Conservation (phyloP, 2,797 vertebrate genomes). For the Pseudochirops cupreus region DNA sequence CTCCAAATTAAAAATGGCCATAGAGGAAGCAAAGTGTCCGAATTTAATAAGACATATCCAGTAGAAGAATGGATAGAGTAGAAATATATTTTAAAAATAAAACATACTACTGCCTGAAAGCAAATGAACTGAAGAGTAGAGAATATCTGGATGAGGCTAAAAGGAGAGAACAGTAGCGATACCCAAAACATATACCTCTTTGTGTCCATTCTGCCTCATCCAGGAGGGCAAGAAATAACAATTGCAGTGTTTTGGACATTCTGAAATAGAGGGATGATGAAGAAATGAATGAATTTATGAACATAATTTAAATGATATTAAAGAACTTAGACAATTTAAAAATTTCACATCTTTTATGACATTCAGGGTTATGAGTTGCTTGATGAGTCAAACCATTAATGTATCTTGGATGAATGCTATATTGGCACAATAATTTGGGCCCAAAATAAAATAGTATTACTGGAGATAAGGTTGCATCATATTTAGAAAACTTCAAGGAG, state of each 20-base stretch:
- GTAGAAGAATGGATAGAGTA: background rate
- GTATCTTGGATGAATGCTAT: background rate
- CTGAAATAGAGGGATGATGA: background rate
- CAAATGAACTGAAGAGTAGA: background rate
- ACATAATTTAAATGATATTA: background rate
- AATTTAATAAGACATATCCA: background rate
- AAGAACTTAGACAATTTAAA: background rate
- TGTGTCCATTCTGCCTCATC: background rate
- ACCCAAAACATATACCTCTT: background rate
- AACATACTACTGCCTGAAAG: background rate
- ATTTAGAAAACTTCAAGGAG: background rate
- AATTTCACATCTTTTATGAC: background rate
- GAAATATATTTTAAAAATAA: background rate
- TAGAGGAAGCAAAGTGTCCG: background rate
- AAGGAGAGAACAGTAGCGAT: background rate
- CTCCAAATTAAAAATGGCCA: background rate
- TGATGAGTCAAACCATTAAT: background rate
- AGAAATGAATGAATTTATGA: background rate
- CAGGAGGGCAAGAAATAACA: background rate
- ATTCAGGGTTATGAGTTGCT: background rate
- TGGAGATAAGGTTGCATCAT: background rate
- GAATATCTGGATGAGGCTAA: background rate
- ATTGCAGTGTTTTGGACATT: background rate
- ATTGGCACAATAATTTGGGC: background rate
- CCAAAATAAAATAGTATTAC: background rate